Conservation (phyloP, 2,113 vertebrate genomes). For the Leptobrachium ailaonicum region DNA sequence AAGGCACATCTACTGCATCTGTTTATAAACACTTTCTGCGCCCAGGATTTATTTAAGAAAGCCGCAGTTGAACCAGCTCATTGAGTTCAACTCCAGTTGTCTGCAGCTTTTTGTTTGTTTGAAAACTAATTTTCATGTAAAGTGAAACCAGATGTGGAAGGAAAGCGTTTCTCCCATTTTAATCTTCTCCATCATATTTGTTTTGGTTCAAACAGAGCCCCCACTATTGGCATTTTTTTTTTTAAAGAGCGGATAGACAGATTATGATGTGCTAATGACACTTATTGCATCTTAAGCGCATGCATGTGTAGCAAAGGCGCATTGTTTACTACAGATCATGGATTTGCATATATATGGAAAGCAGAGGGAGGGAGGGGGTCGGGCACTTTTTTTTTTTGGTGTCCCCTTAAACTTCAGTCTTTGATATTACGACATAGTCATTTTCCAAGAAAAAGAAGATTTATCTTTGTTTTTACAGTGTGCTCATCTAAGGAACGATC, state of each 20-base stretch:
- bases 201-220: slow-evolving; percentile 29
- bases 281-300: slow-evolving; percentile 39
- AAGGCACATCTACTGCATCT: slow-evolving; percentile 36
- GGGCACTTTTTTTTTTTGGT: too few species aligned
- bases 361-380: not conserved
- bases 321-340: not conserved
- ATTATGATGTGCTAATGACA: slow-evolving; percentile 41
- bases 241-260: slow-evolving; percentile 43
- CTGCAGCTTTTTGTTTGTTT: slow-evolving; percentile 49
- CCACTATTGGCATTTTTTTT: slow-evolving; percentile 32
- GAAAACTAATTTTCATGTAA: slow-evolving; percentile 51
- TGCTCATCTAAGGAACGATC: too few species aligned
- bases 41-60: slow-evolving; percentile 47
- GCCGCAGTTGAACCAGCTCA: slow-evolving; percentile 46
- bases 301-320: slow-evolving; percentile 12
- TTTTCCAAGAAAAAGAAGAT: too few species aligned
- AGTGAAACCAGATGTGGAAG: slow-evolving; percentile 49
- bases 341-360: not conserved
- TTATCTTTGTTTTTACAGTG: too few species aligned
- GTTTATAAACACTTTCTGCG: slow-evolving; percentile 42
- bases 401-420: too few species aligned
- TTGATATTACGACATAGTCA: too few species aligned
- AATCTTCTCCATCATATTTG: slow-evolving; percentile 37
- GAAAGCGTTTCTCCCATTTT: slow-evolving; percentile 41
- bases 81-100: slow-evolving; percentile 45